These are phyloP conservation scores for Erynnis tages DNA, from an alignment of 2,888 invertebrate genomes.

Conservation along the genomic window DNA sequence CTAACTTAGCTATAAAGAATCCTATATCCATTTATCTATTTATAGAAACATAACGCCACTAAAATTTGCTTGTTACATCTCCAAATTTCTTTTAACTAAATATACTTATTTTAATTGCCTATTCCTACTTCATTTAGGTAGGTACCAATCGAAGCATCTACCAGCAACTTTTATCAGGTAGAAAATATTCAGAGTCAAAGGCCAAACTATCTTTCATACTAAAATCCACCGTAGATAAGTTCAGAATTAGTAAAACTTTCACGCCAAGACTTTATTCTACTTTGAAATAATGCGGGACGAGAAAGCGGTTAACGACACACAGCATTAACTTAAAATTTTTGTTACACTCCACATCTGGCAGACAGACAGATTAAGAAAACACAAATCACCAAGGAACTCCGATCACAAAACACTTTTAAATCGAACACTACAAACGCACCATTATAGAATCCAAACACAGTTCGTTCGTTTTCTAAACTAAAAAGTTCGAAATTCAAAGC, in stretches of 20 bases:
- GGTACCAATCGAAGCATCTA: no score
- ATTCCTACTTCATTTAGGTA: no score
- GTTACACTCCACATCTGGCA: conserved; percentile 47
- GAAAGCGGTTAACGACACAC: conserved; percentile 48
- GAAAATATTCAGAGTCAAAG: background rate
- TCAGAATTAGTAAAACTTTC: conserved; percentile 34
- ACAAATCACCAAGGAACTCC: conserved; percentile 44
- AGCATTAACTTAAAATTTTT: conserved; percentile 47
- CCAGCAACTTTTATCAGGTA: no score
- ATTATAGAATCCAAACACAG: conserved; percentile 45
- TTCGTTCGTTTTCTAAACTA: conserved; percentile 56
- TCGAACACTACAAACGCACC: conserved; percentile 49
- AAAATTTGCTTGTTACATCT: no score
- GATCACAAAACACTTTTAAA: conserved; percentile 46
- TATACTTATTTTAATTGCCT: no score
- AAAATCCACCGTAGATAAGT: conserved; percentile 3
- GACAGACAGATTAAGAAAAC: conserved; percentile 29
- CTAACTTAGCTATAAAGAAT: no score
- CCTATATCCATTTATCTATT: no score
- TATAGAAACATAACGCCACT: no score
- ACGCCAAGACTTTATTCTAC: conserved; percentile 35
- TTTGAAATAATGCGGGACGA: conserved; percentile 46
- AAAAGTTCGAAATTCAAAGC: conserved; percentile 62
- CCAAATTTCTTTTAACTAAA: no score
- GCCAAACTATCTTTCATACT: background rate